Evolutionary conservation across 2,797 vertebrate genomes (phyloP), one percentile per base, ranked within the genome.

Genomic region (Rhinatrema bivittatum): DNA sequence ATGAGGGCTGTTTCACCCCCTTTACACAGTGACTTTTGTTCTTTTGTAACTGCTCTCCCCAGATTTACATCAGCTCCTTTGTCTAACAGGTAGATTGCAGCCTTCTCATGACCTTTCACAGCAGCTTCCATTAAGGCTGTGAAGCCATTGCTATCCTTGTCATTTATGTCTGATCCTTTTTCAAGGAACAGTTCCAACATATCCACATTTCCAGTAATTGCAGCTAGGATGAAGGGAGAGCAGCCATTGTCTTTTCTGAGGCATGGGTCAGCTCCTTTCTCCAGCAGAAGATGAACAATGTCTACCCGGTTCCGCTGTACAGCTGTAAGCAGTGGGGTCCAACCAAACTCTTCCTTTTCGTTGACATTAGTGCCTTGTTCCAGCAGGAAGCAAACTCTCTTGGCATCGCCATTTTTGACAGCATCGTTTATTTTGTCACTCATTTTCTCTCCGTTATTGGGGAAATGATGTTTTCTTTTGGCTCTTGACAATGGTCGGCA

Each of bases 101-200:
- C 73, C 2, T 68, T 27, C 0, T 56, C 29, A 0, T 1, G 16
- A 5, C 68, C 70, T 0, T 70, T 14, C 4, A 3, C 40, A 0
- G 76, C 73, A 3, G 81, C 70, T 53, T 84, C 81, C 76, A 81
- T 79, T 39, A 82, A 73, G 8, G 82, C 82, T 0, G 82, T 84
- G 56, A 81, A 84, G 32, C 82, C 74, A 0, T 78, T 53, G 2
- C 5, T 1, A 0, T 80, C 81, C 2, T 6, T 5, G 4, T 81
- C 65, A 0, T 78, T 24, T 11, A 84, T 7, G 1, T 50, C 5
- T 7, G 72, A 25, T 0, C 67, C 74, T 1, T 0, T 3, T 0
- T 39, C 36, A 25, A 81, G 64, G 16, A 84, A 68, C 3, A 60
- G 50, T 12, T 46, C 0, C 16, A 85, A 43, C 23, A 79, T 22